These are phyloP conservation scores for Didymodactylos carnosus DNA, from an alignment of 2,888 invertebrate genomes.

Conservation along the genomic window DNA sequence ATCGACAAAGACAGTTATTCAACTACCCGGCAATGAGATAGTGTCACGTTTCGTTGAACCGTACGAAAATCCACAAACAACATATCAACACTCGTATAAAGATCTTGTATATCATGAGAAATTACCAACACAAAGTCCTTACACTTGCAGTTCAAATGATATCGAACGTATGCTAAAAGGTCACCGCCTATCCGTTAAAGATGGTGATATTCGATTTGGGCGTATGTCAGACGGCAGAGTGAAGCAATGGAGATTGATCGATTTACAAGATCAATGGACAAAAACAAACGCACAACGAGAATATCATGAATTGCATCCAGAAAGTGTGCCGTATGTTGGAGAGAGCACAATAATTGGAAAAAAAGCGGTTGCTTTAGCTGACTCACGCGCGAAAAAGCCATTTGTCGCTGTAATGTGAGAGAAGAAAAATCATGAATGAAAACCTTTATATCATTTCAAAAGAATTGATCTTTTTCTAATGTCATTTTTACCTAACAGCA, in stretches of 20 bases:
- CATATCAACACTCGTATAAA: background rate
- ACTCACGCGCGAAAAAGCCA: background rate
- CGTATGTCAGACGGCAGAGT: slow-evolving; percentile 19
- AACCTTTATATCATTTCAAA: too few species aligned
- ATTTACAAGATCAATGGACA: slow-evolving; percentile 26
- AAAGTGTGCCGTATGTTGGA: slow-evolving; percentile 26
- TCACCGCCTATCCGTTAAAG: too few species aligned
- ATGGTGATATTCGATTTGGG: background rate
- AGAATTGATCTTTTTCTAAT: too few species aligned
- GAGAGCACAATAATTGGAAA: slow-evolving; percentile 24
- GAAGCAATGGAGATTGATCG: slow-evolving; percentile 21
- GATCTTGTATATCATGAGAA: background rate
- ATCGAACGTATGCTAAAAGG: too few species aligned
- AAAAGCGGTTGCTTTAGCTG: slow-evolving; percentile 16
- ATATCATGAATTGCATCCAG: slow-evolving; percentile 25
- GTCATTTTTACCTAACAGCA: too few species aligned
- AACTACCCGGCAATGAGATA: background rate
- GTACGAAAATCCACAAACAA: background rate
- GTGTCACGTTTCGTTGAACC: slow-evolving; percentile 1
- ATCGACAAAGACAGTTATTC: background rate
- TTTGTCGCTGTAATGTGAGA: too few species aligned
- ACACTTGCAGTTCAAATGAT: too few species aligned
- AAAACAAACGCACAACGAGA: slow-evolving; percentile 22
- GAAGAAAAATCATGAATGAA: too few species aligned
- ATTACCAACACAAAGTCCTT: background rate